Evolutionary conservation across 2,113 vertebrate species (phyloP).

Genomic region (Progne subis): DNA sequence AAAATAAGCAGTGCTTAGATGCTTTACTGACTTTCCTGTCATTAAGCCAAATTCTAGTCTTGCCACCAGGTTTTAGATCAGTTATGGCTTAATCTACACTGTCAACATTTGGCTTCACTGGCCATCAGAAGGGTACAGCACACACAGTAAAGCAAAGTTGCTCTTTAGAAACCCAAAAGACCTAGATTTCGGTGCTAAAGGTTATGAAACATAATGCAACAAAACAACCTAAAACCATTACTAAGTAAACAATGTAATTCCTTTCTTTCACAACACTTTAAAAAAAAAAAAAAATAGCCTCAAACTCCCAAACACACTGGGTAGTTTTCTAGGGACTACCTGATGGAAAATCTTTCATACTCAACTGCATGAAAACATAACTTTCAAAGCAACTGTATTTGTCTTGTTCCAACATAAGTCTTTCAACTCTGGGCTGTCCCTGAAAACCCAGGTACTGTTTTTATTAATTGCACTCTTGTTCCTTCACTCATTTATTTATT

Average conservation of each 20-base stretch:
- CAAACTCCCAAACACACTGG: background rate
- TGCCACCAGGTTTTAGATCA: background rate
- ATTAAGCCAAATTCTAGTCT: background rate
- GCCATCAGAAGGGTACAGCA: background rate
- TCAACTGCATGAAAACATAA: background rate
- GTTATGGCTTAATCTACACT: background rate
- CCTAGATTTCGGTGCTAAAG: background rate
- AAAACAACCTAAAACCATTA: background rate
- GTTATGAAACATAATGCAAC: background rate
- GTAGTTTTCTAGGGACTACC: background rate
- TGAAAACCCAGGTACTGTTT: background rate
- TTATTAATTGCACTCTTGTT: background rate
- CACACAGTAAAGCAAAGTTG: background rate
- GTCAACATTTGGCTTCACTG: background rate
- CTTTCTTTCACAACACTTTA: background rate
- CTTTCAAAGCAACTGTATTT: background rate
- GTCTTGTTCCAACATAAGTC: background rate
- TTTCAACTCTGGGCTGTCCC: background rate
- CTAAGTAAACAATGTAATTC: background rate
- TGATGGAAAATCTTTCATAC: background rate
- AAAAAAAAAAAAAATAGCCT: background rate
- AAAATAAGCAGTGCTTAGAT: background rate
- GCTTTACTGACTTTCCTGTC: background rate
- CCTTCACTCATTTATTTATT: background rate
- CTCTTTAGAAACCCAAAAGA: background rate